These are phyloP conservation scores for Nemotelus nigrinus DNA, from an alignment of 2,888 invertebrate genomes.

Conservation along the genomic window DNA sequence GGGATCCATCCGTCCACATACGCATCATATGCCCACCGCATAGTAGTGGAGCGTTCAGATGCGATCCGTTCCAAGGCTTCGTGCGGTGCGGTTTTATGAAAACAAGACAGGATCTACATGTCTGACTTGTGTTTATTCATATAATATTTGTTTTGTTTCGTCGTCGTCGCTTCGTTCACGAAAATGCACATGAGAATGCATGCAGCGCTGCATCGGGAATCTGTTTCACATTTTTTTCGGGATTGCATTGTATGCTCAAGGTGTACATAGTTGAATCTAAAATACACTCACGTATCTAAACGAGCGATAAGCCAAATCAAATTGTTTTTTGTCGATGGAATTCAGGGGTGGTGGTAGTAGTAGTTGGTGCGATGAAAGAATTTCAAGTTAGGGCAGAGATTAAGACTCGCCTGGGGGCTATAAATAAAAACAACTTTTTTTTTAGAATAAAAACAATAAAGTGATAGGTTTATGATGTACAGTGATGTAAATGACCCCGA, in stretches of 20 bases:
- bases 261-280: slow-evolving; percentile 1
- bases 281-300: slow-evolving; percentile 18
- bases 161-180: neutral
- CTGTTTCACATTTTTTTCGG: slow-evolving; percentile 14
- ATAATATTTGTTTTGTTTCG: slow-evolving; percentile 33
- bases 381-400: neutral
- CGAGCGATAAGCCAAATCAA: slow-evolving; percentile 8
- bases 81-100: neutral
- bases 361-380: neutral
- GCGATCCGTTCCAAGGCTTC: slow-evolving; percentile 20
- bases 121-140: slow-evolving; percentile 35
- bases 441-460: slow-evolving; percentile 11
- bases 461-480: slow-evolving; percentile 7
- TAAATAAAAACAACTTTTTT: neutral
- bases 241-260: slow-evolving; percentile 21
- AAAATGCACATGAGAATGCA: neutral
- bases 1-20: no score
- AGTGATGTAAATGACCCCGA: slow-evolving; percentile 5
- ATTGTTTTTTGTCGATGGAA: neutral
- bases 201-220: slow-evolving; percentile 10
- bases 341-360: neutral
- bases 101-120: slow-evolving; percentile 37
- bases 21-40: no score
- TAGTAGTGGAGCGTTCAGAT: neutral
- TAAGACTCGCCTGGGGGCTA: neutral